Evolutionary conservation across 2,797 vertebrate species (phyloP), one percentile per base, ranked within the genome.

Genomic region (Megalops cyprinoides): DNA sequence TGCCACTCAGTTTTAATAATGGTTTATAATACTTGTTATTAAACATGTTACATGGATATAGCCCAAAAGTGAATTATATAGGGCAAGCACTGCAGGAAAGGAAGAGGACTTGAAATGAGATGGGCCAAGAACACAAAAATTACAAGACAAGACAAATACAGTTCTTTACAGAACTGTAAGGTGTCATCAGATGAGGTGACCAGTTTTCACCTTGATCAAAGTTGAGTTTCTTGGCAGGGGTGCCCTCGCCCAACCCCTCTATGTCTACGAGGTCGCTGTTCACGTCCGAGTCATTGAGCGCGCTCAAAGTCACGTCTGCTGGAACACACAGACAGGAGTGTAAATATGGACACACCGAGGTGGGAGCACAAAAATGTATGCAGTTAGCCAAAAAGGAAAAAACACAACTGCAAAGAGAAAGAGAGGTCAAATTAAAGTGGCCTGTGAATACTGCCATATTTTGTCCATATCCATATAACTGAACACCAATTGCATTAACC

Each of bases 221-320:
- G 93, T 96, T 97, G 82, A 96, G 94, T 84, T 97, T 98, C 91
- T 97, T 97, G 85, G 86, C 92, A 12, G 94, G 93, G 23, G 95
- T 94, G 9, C 93, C 89, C 18, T 97, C 96, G 0, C 95, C 96
- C 60, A 97, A 92, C 60, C 96, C 96, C 85, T 97, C 97, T 6
- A 97, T 96, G 90, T 97, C 97, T 82, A 96, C 97, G 82, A 98
- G 88, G 89, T 97, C 97, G 14, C 96, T 97, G 93, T 96, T 97
- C 74, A 95, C 95, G 0, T 97, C 97, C 0, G 96, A 95, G 91
- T 98, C 97, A 1, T 97, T 97, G 65, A 97, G 92, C 31, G 96
- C 96, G 56, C 96, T 97, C 79, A 97, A 94, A 0, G 96, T 97
- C 88, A 97, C 96, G 67, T 98, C 97, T 96, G 84, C 62, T 65